phyloP scores from a whole-genome alignment of 30 jellyfish, hydroid and myxozoan genomes.

The Chrysaora quinquecirrha region DNA sequence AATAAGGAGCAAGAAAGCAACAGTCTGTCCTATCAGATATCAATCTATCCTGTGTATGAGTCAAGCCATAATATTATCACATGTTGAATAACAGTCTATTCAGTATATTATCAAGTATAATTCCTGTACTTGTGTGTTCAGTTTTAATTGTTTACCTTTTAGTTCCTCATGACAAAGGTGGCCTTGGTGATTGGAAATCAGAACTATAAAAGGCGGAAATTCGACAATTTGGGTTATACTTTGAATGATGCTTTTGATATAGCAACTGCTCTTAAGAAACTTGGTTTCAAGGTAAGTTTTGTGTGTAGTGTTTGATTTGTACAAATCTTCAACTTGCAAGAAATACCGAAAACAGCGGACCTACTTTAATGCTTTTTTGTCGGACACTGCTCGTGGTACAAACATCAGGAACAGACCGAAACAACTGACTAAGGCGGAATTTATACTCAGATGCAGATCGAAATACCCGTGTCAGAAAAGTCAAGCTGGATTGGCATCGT shows the following conservation, averaged over 20 bases:
- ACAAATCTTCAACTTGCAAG: background rate
- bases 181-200: constrained; percentile 92
- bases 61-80: too few species aligned
- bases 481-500: too few species aligned
- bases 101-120: too few species aligned
- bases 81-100: too few species aligned
- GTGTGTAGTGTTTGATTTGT: background rate
- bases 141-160: too few species aligned
- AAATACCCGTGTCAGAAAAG: background rate
- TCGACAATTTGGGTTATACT: constrained; percentile 41
- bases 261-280: constrained; percentile 57
- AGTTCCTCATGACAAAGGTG: constrained; percentile 79
- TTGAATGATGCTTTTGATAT: constrained; percentile 73
- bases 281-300: constrained; percentile 72
- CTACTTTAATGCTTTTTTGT: background rate
- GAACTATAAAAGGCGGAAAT: constrained; percentile 33
- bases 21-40: too few species aligned
- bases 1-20: too few species aligned
- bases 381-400: background rate
- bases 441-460: too few species aligned
- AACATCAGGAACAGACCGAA: too few species aligned
- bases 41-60: too few species aligned
- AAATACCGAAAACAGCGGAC: background rate
- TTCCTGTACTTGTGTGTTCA: too few species aligned
- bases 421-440: too few species aligned